Evolutionary conservation across 2,888 invertebrate genomes (phyloP), one percentile per base, ranked within the genome.

Genomic region (Drosophila diplacantha): DNA sequence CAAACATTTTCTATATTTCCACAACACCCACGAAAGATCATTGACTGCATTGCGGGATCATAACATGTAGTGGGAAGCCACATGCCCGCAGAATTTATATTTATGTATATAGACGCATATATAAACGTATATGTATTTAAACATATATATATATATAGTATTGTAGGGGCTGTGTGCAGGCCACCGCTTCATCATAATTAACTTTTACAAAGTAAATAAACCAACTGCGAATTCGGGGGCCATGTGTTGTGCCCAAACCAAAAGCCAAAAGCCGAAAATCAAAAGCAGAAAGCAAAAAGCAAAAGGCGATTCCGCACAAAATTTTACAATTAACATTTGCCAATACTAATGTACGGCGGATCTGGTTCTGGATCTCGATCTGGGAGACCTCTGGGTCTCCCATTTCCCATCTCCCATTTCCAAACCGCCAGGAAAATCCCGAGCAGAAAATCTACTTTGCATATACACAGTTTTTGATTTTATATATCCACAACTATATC

Each of bases 201-300:
- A 83, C 83, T 78, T 62, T 72, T 73, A 81, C 81, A 81, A 81
- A 81, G 78, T 77, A 77, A 77, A 77, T 77, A 77, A 77, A 81
- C 80, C 72, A 66, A 74, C 60, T 73, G 75, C 74, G 67, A 80
- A 77, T 74, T 64, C 65, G 66, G 58, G 68, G 77, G 83, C 83
- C 83, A 83, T 81, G 75, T 78, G 77, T 79, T 77, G 58, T 57
- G 43, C 57, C 58, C 58, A 44, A 58, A 44, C 41, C 60, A 26
- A 32, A 44, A 26, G 38, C 35, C 22, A 16, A 37, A 58, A 55
- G 22, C 22, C 31, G 2, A 50, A 66, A 70, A 49, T n/a, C 22
- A n/a, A 41, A 58, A 22, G 16, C 46, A 14, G 24, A 59, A 57
- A 47, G 26, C 31, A 5, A 16, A 47, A 57, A 47, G 26, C 11